Evolutionary conservation across 2,113 vertebrate genomes (phyloP).

Genomic region (Xenus cinereus): DNA sequence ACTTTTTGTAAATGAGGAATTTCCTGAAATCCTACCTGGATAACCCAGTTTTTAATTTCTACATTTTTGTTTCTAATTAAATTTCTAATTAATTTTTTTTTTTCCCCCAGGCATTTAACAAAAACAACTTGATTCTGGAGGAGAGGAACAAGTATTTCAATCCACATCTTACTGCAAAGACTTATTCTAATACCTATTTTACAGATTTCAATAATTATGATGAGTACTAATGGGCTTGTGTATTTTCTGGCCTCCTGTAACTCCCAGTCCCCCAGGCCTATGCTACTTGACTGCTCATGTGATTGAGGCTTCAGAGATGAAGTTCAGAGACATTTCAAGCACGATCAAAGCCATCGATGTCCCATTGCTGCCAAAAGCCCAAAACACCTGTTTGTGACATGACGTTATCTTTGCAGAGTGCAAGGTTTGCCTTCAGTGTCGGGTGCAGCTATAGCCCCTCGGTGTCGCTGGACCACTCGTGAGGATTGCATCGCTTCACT

Average conservation of each 20-base stretch:
- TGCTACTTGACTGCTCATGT: conserved; percentile 56
- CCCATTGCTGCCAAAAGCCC: conserved; percentile 48
- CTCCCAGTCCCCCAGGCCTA: conserved; percentile 46
- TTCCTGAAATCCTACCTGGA: neutral
- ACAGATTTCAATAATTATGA: conserved; percentile 97
- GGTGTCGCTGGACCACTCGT: neutral
- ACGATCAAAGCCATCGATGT: conserved; percentile 56
- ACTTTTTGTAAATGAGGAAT: neutral
- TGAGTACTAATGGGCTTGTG: conserved; percentile 84
- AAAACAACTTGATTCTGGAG: conserved; percentile 98
- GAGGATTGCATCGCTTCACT: neutral
- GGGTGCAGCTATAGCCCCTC: neutral
- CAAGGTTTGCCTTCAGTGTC: neutral
- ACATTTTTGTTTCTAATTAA: neutral
- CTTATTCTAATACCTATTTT: conserved; percentile 96
- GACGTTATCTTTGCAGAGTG: neutral
- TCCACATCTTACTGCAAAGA: conserved; percentile 92
- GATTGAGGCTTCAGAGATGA: conserved; percentile 59
- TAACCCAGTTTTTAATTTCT: neutral
- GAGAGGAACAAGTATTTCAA: conserved; percentile 99
- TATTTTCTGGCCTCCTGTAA: conserved; percentile 55
- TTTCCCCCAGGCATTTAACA: conserved; percentile 89
- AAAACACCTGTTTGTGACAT: conserved; percentile 15
- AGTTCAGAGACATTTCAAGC: conserved; percentile 66
- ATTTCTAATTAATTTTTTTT: neutral